These are phyloP conservation scores for Pimpla rufipes DNA, from an alignment of 2,888 invertebrate species.

Conservation along the genomic window DNA sequence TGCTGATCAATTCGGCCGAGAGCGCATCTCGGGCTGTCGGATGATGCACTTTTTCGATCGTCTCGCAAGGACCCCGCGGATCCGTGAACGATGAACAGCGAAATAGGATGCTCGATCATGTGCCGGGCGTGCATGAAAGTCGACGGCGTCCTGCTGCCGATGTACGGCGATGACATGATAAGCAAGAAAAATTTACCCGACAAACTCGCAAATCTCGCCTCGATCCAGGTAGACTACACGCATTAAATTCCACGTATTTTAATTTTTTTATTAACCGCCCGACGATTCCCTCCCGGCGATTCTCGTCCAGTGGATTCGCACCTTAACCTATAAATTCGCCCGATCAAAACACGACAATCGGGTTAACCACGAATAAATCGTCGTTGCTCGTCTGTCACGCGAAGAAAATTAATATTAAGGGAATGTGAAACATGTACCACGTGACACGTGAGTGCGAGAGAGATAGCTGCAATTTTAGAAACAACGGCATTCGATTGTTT, in stretches of 20 bases:
- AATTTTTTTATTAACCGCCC: background rate
- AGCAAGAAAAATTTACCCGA: constrained; percentile 77
- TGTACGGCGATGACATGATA: constrained; percentile 79
- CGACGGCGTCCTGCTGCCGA: constrained; percentile 79
- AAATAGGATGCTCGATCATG: constrained; percentile 78
- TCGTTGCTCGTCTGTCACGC: background rate
- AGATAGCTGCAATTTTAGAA: too few relatives aligned
- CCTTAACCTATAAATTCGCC: background rate
- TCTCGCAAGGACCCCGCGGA: background rate
- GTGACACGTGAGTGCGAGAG: too few relatives aligned
- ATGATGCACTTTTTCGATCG: constrained; percentile 2
- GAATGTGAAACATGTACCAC: too few relatives aligned
- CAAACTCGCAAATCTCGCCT: constrained; percentile 81
- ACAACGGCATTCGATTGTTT: too few relatives aligned
- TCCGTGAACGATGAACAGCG: constrained; percentile 67
- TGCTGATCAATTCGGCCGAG: background rate
- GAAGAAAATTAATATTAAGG: constrained; percentile 7
- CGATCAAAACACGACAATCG: background rate
- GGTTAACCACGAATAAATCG: constrained; percentile 5
- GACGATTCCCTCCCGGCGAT: background rate
- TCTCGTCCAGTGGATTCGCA: background rate
- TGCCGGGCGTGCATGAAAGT: constrained; percentile 84
- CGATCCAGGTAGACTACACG: constrained; percentile 74
- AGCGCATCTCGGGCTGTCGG: background rate
- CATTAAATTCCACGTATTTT: background rate